These are phyloP conservation scores for Eurois occulta DNA, from an alignment of 2,888 invertebrate species.

Conservation along the genomic window DNA sequence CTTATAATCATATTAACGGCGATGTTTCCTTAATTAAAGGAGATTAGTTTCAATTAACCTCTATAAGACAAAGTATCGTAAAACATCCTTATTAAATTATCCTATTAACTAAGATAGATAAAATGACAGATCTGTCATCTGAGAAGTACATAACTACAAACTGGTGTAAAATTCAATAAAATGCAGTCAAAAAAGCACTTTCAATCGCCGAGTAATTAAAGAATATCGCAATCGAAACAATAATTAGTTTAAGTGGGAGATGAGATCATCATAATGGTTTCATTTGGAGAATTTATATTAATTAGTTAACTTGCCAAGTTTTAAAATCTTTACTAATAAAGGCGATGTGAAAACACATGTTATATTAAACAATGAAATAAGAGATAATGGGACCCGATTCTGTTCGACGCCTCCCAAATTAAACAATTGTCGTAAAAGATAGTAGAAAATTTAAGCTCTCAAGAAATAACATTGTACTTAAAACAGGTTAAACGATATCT, in stretches of 20 bases:
- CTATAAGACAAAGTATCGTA: constrained; percentile 10
- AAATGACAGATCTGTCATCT: constrained; percentile 23
- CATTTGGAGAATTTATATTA: not conserved
- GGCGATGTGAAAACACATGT: not conserved
- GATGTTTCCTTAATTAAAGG: constrained; percentile 26
- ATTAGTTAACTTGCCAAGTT: not conserved
- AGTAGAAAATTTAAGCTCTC: not conserved
- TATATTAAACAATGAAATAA: not conserved
- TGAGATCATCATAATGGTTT: not conserved
- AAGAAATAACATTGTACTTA: not conserved
- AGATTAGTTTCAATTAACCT: constrained; percentile 44
- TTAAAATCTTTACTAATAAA: not conserved
- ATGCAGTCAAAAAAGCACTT: not conserved
- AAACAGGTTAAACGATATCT: not conserved
- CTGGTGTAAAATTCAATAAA: constrained; percentile 3
- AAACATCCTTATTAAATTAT: constrained; percentile 33
- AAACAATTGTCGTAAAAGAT: not conserved
- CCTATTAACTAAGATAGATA: constrained; percentile 30
- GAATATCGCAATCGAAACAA: constrained; percentile 7
- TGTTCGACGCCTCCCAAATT: not conserved
- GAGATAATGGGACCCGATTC: not conserved
- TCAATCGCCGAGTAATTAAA: constrained; percentile 5
- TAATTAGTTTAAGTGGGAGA: constrained; percentile 16
- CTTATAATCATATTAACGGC: constrained; percentile 10
- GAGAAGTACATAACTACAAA: too few species aligned